These are phyloP conservation scores for Galleria mellonella DNA, from an alignment of 1,140 invertebrate species.

Conservation along the genomic window DNA sequence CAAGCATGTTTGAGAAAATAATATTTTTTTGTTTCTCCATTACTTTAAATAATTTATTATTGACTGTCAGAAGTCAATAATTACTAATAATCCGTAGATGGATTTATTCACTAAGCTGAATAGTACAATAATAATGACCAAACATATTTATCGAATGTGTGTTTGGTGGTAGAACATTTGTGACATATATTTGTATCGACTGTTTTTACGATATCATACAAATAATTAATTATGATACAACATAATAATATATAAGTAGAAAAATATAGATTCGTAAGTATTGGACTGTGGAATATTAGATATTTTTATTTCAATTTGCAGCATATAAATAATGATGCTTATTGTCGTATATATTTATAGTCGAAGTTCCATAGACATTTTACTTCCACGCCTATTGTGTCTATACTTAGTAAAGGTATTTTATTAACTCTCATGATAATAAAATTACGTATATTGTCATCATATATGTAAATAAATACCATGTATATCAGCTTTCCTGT, in stretches of 20 bases:
- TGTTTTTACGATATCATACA: constrained; percentile 8
- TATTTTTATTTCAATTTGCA: constrained; percentile 4
- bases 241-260: constrained; percentile 5
- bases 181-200: constrained; percentile 4
- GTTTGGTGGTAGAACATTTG: constrained; percentile 6
- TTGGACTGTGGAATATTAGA: constrained; percentile 10
- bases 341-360: constrained; percentile 7
- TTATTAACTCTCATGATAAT: constrained; percentile 18
- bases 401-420: constrained; percentile 18
- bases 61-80: no score
- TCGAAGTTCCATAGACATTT: constrained; percentile 5
- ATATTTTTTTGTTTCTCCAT: constrained; percentile 1
- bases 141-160: constrained; percentile 7
- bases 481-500: constrained; percentile 41
- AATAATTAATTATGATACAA: constrained; percentile 6
- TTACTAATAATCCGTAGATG: constrained; percentile 2
- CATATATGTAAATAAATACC: constrained; percentile 55
- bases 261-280: constrained; percentile 3
- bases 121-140: constrained; percentile 57
- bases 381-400: constrained; percentile 26
- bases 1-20: no score
- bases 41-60: background rate
- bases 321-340: constrained; percentile 9
- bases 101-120: constrained; percentile 24
- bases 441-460: constrained; percentile 23